phyloP scores from a whole-genome alignment of 2,888 invertebrate species.

The Lutraria lutraria region DNA sequence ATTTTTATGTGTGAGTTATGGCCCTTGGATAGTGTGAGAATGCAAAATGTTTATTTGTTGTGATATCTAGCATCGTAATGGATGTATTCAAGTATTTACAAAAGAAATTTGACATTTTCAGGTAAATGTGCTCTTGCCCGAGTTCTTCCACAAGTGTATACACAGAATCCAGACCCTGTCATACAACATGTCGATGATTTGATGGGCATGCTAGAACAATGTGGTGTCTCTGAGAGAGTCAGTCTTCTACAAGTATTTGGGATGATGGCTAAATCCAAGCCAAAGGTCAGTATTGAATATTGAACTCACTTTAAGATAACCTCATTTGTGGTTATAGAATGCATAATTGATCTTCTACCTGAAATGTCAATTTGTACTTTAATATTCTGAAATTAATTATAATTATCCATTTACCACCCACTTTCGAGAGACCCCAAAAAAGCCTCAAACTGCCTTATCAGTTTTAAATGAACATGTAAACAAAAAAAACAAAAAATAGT shows the following conservation, averaged over 20 bases:
- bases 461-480: too few relatives aligned
- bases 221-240: conserved; percentile 94
- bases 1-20: not conserved
- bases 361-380: too few relatives aligned
- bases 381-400: too few relatives aligned
- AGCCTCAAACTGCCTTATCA: too few relatives aligned
- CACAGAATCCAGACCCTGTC: conserved; percentile 94
- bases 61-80: not conserved
- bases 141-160: conserved; percentile 96
- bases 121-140: conserved; percentile 95
- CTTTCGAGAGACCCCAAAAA: too few relatives aligned
- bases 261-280: conserved; percentile 93
- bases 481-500: too few relatives aligned
- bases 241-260: conserved; percentile 94
- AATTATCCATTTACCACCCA: too few relatives aligned
- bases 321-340: too few relatives aligned
- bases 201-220: conserved; percentile 92
- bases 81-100: not conserved
- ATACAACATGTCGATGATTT: conserved; percentile 94
- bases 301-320: not conserved
- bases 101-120: conserved; percentile 83
- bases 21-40: not conserved
- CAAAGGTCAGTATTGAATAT: conserved; percentile 88
- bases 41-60: not conserved
- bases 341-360: too few relatives aligned